Percentiles rank a stretch among this genome's conserved stretches.
Evolutionary conservation across 2,888 invertebrate genomes (phyloP).

Genomic region (Meliscaeva auricollis): DNA sequence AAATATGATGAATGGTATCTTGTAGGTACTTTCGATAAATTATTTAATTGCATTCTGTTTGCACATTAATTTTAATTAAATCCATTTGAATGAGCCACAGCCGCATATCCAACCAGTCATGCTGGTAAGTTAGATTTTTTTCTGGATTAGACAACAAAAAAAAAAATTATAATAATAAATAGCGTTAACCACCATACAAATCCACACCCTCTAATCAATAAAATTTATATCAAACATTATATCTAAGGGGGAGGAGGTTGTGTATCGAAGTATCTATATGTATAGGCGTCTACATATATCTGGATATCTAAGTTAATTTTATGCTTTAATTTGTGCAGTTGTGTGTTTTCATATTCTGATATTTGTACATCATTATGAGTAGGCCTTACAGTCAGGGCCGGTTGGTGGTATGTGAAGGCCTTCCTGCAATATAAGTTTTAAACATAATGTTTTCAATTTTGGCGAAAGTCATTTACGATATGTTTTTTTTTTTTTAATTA

Average conservation of each 20-base stretch:
- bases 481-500: too few relatives aligned
- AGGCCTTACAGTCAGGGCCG: not conserved
- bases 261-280: not conserved
- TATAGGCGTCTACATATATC: not conserved
- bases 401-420: not conserved
- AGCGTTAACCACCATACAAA: not conserved
- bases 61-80: slow-evolving; percentile 72
- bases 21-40: slow-evolving; percentile 45
- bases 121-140: slow-evolving; percentile 57
- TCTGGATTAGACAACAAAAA: slow-evolving; percentile 29
- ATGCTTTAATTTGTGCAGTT: slow-evolving; percentile 31
- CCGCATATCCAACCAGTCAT: slow-evolving; percentile 24
- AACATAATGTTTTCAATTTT: too few relatives aligned
- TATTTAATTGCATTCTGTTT: slow-evolving; percentile 66
- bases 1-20: slow-evolving; percentile 11
- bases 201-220: slow-evolving; percentile 57
- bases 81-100: slow-evolving; percentile 34
- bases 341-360: slow-evolving; percentile 13
- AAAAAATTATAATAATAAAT: not conserved
- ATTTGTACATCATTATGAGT: slow-evolving; percentile 17
- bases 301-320: slow-evolving; percentile 24
- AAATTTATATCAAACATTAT: slow-evolving; percentile 43
- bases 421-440: not conserved
- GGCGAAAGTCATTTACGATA: too few relatives aligned
- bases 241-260: slow-evolving; percentile 32